Base-by-base conservation (phyloP, 2,888 invertebrate species). In the Sinohyriopsis cumingii region DNA sequence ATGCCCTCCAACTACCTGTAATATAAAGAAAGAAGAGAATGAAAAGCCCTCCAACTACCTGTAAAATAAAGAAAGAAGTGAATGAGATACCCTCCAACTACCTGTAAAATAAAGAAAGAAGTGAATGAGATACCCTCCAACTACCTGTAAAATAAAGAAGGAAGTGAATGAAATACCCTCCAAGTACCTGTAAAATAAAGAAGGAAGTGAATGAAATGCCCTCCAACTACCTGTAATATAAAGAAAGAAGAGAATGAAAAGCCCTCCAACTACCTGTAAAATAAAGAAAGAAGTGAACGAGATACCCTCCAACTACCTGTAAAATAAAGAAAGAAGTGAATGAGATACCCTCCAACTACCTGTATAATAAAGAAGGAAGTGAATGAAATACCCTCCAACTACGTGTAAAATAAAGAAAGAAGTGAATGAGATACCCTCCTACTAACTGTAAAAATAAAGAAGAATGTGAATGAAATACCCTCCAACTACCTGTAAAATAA, bases 321-420 rank as follows among this genome's bases (percentile, higher is more conserved):
- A n/a, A n/a, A n/a, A n/a, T n/a, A n/a, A n/a, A n/a, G n/a, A 87
- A 94, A 93, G 90, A 93, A 94, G 83, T 94, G 94, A 0, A 94
- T 94, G 63, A 79, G 78, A 59, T 76, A 79, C 1, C 68, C 76
- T 25, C 73, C 68, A 20, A 71, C 72, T 15, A 71, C 55, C 65
- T 73, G 63, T 12, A 33, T 7, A 33, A 65, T 65, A 56, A 93
- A 55, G 62, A 20, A 55, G 12, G 3, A 3, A 28, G 5, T 28
- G 28, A 25, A 25, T 25, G 25, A 25, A 25, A 25, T 25, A 25
- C 25, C n/a, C n/a, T n/a, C n/a, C n/a, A n/a, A n/a, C n/a, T n/a
- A n/a, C n/a, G n/a, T n/a, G n/a, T n/a, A n/a, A n/a, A n/a, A n/a
- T n/a, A n/a, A n/a, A n/a, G n/a, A 87, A 94, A 93, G 90, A 93